These are phyloP conservation scores for Tringa solitaria DNA, from an alignment of 2,113 vertebrate species.

Conservation along the genomic window DNA sequence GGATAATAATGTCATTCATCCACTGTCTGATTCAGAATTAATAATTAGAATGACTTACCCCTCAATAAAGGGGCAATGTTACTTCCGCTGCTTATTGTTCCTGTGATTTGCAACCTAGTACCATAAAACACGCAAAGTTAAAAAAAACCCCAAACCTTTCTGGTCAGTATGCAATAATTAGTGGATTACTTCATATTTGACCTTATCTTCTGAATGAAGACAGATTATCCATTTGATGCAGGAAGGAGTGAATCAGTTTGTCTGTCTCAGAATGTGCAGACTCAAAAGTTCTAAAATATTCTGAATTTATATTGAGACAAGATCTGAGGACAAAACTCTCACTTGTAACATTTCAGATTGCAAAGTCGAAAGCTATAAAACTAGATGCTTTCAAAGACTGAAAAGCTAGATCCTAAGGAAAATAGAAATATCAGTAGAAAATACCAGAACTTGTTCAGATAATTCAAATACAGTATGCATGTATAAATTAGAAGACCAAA, in stretches of 20 bases:
- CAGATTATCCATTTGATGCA: neutral
- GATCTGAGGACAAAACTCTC: neutral
- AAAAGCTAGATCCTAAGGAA: neutral
- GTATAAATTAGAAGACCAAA: neutral
- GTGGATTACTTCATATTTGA: constrained; percentile 14
- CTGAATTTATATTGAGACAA: neutral
- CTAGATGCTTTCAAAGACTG: neutral
- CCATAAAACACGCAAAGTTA: neutral
- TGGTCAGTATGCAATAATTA: neutral
- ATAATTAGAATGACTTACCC: constrained; percentile 46
- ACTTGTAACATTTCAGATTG: neutral
- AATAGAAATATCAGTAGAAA: neutral
- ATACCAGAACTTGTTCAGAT: neutral
- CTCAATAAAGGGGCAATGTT: constrained; percentile 38
- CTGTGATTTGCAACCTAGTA: neutral
- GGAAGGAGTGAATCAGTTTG: neutral
- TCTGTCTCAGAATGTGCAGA: neutral
- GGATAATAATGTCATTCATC: constrained; percentile 66
- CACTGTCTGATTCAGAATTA: constrained; percentile 51
- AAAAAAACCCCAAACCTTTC: neutral
- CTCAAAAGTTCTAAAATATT: neutral
- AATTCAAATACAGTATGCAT: neutral
- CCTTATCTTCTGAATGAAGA: neutral
- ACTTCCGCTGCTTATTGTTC: constrained; percentile 40
- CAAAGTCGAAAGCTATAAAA: neutral